Evolutionary conservation across 2,797 vertebrate species (phyloP).

Genomic region (Propithecus deckenii): DNA sequence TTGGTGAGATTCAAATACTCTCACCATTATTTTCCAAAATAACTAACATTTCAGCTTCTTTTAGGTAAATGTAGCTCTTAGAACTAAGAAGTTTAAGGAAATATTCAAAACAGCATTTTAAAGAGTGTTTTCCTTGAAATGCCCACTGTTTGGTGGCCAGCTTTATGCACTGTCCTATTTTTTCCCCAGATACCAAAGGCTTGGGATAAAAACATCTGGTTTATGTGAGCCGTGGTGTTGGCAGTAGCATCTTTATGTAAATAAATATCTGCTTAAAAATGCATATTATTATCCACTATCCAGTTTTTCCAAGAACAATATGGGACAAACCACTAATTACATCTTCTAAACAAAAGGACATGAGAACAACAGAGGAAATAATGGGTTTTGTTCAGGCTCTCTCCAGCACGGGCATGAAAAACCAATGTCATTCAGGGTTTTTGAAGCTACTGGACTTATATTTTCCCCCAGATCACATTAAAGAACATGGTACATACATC

Average conservation of each 20-base stretch:
- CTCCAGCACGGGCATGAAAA: rapidly evolving
- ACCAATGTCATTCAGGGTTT: rapidly evolving
- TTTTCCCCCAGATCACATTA: not conserved
- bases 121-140: not conserved
- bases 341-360: not conserved
- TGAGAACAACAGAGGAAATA: not conserved
- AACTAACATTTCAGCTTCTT: not conserved
- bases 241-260: not conserved
- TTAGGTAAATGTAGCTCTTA: not conserved
- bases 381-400: rapidly evolving
- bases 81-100: not conserved
- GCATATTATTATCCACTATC: not conserved
- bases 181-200: not conserved
- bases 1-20: not conserved
- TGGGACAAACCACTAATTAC: not conserved
- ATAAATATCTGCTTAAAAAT: not conserved
- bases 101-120: not conserved
- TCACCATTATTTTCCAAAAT: not conserved
- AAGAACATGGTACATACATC: not conserved
- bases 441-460: rapidly evolving
- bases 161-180: not conserved
- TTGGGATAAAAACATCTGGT: not conserved
- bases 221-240: no score
- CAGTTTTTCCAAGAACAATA: not conserved
- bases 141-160: not conserved